Evolutionary conservation across 2,888 invertebrate species (phyloP), one percentile per base, ranked within the genome.

Genomic region (Colletes collaris): DNA sequence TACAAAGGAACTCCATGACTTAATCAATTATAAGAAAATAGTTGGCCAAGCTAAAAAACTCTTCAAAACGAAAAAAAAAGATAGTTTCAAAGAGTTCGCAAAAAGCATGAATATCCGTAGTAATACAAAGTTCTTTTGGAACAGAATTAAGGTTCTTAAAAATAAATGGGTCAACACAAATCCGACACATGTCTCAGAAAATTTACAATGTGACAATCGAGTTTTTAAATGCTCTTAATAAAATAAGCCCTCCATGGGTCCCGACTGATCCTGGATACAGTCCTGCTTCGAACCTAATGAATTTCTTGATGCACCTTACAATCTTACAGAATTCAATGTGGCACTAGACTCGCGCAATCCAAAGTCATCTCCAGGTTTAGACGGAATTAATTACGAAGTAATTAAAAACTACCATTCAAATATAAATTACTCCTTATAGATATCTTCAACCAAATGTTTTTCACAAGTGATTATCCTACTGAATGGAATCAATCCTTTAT

Each of bases 401-500:
- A 0, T 73, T 10, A 5, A 59, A 53, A 27, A 6, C 16, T 73
- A 0, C 49, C 66, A 0, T n/a, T 37, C 0, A 60, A 66, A 35
- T 37, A 19, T n/a, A 73, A 52, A 44, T n/a, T 72, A 4, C 11
- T 65, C 5, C 27, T 72, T 4, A 19, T 65, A n/a, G 65, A 50
- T n/a, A 16, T 73, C 0, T 66, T 27, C 27, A 73, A 66, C n/a
- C 10, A 66, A 59, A 66, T 65, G 10, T 66, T 27, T 27, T 27
- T 2, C 27, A 27, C 27, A 27, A 27, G 27, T 2, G 27, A 52
- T 27, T 40, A 40, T 40, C 40, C 40, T 6, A 7, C 7, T 4
- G 40, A 40, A 6, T 40, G 40, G 40, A 40, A 40, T 6, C 4
- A 40, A 40, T 40, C 4, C 4, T 40, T 6, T 7, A 40, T 40